A percentile compares a stretch with the other conserved stretches of the same genome.
Evolutionary conservation across 2,888 invertebrate species (phyloP).

Genomic region (Epirrhoe tristata): DNA sequence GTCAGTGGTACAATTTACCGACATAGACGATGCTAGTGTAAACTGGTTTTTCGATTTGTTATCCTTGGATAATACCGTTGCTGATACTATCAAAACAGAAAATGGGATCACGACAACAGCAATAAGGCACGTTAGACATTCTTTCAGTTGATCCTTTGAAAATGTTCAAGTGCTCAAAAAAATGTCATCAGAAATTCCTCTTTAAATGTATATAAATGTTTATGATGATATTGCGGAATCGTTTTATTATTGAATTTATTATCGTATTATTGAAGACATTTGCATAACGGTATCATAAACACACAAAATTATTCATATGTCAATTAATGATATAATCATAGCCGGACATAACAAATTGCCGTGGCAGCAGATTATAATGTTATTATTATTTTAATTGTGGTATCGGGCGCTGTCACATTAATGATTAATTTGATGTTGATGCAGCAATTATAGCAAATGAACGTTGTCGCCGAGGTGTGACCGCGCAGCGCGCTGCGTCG

Average conservation of each 20-base stretch:
- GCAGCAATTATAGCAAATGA: constrained; percentile 74
- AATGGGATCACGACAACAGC: no score
- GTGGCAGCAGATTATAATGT: constrained; percentile 58
- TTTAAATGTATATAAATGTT: constrained; percentile 15
- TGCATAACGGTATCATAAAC: constrained; percentile 44
- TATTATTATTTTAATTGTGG: constrained; percentile 60
- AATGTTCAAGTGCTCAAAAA: constrained; percentile 30
- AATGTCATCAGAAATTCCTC: constrained; percentile 31
- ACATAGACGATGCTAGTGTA: constrained; percentile 6
- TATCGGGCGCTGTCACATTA: constrained; percentile 73
- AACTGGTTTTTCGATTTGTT: constrained; percentile 1
- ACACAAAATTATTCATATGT: constrained; percentile 49
- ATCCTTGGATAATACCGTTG: neutral
- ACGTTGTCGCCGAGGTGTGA: constrained; percentile 68
- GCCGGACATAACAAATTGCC: constrained; percentile 56
- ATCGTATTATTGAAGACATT: constrained; percentile 36
- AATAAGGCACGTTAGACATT: no score
- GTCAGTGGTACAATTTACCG: constrained; percentile 20
- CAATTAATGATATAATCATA: constrained; percentile 56
- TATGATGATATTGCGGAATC: constrained; percentile 22
- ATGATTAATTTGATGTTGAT: constrained; percentile 77
- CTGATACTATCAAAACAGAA: no score
- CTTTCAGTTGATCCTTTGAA: no score
- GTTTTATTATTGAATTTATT: constrained; percentile 18
- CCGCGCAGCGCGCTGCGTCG: constrained; percentile 44